Conservation (phyloP, 2,888 invertebrate genomes). For the Drosophila recens region DNA sequence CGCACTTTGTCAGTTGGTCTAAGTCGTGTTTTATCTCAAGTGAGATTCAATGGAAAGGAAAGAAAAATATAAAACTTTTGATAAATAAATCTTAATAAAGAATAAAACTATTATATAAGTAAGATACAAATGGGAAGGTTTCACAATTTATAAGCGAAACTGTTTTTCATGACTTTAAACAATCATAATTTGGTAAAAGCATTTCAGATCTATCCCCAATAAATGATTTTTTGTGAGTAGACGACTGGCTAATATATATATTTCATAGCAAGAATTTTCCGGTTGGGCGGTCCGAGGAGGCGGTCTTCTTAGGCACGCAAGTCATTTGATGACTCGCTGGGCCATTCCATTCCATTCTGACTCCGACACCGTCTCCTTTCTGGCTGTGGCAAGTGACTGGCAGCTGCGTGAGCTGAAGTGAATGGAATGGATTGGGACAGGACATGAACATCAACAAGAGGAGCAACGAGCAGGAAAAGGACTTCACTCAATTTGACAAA, state of each 20-base stretch:
- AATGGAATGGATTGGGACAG: slow-evolving; percentile 30
- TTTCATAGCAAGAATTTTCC: slow-evolving; percentile 23
- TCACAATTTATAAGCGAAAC: neutral
- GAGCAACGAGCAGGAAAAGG: slow-evolving; percentile 42
- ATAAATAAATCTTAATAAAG: neutral
- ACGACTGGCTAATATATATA: slow-evolving; percentile 1
- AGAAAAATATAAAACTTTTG: slow-evolving; percentile 13
- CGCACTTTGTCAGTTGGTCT: slow-evolving; percentile 1
- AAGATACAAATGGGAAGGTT: neutral
- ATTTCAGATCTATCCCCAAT: neutral
- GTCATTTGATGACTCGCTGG: slow-evolving; percentile 52
- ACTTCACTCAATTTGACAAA: slow-evolving; percentile 77
- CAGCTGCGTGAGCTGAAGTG: slow-evolving; percentile 36
- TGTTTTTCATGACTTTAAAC: neutral
- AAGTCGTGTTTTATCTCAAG: slow-evolving; percentile 4
- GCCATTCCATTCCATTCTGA: slow-evolving; percentile 23
- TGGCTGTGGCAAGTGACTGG: slow-evolving; percentile 27
- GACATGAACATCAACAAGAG: slow-evolving; percentile 53
- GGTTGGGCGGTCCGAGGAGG: slow-evolving; percentile 9
- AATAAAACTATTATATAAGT: neutral
- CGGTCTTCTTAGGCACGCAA: slow-evolving; percentile 41
- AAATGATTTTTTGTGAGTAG: neutral
- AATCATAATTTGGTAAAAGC: neutral
- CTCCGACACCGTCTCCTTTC: slow-evolving; percentile 1
- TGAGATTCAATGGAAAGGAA: slow-evolving; percentile 10